Percentiles rank a stretch among this genome's conserved stretches.
Conservation (phyloP, 1,140 invertebrate species). For the Atta cephalotes region DNA sequence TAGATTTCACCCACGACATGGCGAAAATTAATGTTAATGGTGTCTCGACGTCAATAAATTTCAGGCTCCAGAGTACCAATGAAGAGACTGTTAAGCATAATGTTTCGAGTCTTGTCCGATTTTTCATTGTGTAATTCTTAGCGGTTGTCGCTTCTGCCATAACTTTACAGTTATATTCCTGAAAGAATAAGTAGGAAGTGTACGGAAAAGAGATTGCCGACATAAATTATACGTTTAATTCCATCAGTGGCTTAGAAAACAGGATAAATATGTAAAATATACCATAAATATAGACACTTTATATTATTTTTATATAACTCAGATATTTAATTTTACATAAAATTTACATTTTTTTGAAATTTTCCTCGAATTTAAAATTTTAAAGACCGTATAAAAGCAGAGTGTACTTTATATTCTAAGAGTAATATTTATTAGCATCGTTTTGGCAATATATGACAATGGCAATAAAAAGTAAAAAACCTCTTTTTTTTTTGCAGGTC, state of each 20-base stretch:
- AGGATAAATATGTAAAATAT: not conserved
- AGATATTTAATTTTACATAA: no score
- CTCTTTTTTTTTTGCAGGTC: constrained; percentile 71
- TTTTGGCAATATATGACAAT: not conserved
- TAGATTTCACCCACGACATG: constrained; percentile 14
- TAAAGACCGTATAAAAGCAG: not conserved
- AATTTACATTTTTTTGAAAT: not conserved
- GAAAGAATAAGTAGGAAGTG: constrained; percentile 1
- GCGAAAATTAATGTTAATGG: constrained; percentile 27
- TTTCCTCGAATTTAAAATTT: not conserved
- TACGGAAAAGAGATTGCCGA: not conserved
- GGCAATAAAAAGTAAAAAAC: not conserved
- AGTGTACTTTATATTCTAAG: not conserved
- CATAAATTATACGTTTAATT: not conserved
- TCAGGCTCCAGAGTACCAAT: not conserved
- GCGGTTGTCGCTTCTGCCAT: not conserved
- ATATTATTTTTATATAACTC: no score
- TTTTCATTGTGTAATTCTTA: not conserved
- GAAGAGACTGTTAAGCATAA: not conserved
- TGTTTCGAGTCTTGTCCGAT: not conserved
- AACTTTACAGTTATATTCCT: not conserved
- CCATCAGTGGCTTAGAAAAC: not conserved
- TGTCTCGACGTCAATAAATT: constrained; percentile 16
- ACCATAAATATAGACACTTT: not conserved
- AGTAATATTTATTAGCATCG: not conserved